These are phyloP conservation scores for Apamea anceps DNA, from an alignment of 2,888 invertebrate species.

Conservation along the genomic window DNA sequence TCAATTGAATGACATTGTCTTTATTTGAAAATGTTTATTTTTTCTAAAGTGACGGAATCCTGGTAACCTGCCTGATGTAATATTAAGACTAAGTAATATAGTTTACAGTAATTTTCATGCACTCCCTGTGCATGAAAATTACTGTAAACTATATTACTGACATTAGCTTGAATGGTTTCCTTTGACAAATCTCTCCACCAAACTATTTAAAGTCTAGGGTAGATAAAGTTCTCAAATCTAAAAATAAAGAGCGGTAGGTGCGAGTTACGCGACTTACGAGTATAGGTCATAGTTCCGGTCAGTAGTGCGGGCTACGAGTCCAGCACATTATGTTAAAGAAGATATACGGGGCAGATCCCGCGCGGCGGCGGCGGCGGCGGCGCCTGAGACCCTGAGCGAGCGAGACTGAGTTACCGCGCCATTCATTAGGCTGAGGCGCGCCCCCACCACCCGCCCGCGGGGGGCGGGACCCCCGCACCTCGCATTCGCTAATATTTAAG, in stretches of 20 bases:
- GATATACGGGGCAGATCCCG: neutral
- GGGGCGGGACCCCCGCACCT: conserved; percentile 3
- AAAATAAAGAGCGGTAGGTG: neutral
- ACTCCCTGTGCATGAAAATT: neutral
- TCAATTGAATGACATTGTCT: neutral
- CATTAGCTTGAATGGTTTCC: neutral
- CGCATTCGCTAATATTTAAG: conserved; percentile 18
- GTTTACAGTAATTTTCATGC: no score
- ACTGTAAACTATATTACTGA: neutral
- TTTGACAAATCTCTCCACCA: neutral
- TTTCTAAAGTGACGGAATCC: neutral
- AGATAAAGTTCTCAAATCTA: neutral
- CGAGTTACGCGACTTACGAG: no score
- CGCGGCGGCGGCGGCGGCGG: neutral
- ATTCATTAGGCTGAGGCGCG: conserved; percentile 62
- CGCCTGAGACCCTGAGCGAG: conserved; percentile 14
- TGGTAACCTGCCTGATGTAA: neutral
- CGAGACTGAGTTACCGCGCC: conserved; percentile 63
- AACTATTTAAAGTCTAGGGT: neutral
- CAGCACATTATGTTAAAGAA: conserved; percentile 5
- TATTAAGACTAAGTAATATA: no score
- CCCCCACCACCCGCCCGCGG: neutral
- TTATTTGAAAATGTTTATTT: neutral
- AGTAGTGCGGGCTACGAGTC: neutral
- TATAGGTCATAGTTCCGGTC: neutral